Percentiles rank a stretch among this genome's conserved stretches.
These are phyloP conservation scores for Dorcus parallelipipedus DNA, from an alignment of 2,888 invertebrate species.

Conservation along the genomic window DNA sequence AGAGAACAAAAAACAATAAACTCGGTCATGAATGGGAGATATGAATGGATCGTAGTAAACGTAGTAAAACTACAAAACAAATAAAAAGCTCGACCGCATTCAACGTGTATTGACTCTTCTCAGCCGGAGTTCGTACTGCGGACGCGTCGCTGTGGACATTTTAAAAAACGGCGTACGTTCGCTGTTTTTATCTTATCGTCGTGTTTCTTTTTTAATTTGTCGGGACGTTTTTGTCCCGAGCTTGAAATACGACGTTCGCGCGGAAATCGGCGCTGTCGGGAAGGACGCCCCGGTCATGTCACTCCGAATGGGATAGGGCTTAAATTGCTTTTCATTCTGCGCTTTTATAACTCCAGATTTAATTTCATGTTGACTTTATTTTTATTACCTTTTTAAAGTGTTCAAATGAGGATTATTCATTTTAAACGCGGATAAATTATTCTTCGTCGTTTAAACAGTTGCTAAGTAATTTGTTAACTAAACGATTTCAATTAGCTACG, in stretches of 20 bases:
- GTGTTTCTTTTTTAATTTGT: constrained; percentile 8
- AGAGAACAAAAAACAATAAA: constrained; percentile 28
- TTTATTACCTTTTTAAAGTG: too few relatives aligned
- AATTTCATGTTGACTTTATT: too few relatives aligned
- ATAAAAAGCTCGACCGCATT: constrained; percentile 47
- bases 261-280: neutral
- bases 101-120: constrained; percentile 33
- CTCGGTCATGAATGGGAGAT: constrained; percentile 41
- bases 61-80: constrained; percentile 51
- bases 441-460: too few relatives aligned
- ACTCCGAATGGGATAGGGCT: constrained; percentile 15
- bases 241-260: neutral
- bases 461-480: too few relatives aligned
- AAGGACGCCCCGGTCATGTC: neutral
- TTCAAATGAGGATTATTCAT: too few relatives aligned
- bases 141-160: neutral
- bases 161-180: constrained; percentile 7
- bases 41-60: constrained; percentile 48
- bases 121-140: constrained; percentile 7
- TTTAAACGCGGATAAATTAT: too few relatives aligned
- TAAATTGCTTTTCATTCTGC: constrained; percentile 19
- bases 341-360: neutral
- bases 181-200: constrained; percentile 16
- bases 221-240: constrained; percentile 8
- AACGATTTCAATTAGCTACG: too few relatives aligned